These are phyloP conservation scores for Andricus quercusramuli DNA, from an alignment of 2,888 invertebrate species.

Conservation along the genomic window DNA sequence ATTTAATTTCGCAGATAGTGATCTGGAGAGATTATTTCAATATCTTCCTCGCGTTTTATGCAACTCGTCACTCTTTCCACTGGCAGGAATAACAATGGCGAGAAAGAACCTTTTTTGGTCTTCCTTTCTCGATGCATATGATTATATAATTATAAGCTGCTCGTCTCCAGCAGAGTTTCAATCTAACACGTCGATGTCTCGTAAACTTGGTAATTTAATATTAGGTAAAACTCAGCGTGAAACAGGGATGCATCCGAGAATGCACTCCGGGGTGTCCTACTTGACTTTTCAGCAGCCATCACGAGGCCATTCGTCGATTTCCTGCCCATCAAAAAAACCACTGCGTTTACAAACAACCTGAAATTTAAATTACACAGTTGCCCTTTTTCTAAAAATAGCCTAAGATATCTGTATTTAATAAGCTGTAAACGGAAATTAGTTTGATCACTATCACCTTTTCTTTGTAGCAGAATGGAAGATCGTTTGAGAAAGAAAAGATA, in stretches of 20 bases:
- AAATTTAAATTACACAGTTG: constrained; percentile 14
- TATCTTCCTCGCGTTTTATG: constrained; percentile 14
- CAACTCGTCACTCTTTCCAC: neutral
- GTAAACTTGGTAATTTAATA: constrained; percentile 25
- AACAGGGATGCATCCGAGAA: constrained; percentile 21
- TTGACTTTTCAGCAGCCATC: constrained; percentile 14
- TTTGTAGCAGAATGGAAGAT: too few species aligned
- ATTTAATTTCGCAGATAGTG: constrained; percentile 16
- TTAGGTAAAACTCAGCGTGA: constrained; percentile 37
- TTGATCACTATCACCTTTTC: too few species aligned
- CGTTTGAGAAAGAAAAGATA: too few species aligned
- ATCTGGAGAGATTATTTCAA: constrained; percentile 21
- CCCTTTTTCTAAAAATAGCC: neutral
- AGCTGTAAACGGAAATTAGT: too few species aligned
- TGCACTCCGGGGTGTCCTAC: constrained; percentile 11
- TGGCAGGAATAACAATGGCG: constrained; percentile 22
- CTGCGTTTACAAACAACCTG: neutral
- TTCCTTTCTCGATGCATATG: constrained; percentile 26
- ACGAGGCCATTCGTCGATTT: neutral
- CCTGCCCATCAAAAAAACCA: neutral
- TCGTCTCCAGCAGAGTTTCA: constrained; percentile 22
- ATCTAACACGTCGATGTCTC: constrained; percentile 27
- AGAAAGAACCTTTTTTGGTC: neutral
- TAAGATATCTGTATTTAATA: constrained; percentile 13
- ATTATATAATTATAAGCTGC: constrained; percentile 9